Evolutionary conservation across 2,888 invertebrate species (phyloP).

Genomic region (Andrena trimmerana): DNA sequence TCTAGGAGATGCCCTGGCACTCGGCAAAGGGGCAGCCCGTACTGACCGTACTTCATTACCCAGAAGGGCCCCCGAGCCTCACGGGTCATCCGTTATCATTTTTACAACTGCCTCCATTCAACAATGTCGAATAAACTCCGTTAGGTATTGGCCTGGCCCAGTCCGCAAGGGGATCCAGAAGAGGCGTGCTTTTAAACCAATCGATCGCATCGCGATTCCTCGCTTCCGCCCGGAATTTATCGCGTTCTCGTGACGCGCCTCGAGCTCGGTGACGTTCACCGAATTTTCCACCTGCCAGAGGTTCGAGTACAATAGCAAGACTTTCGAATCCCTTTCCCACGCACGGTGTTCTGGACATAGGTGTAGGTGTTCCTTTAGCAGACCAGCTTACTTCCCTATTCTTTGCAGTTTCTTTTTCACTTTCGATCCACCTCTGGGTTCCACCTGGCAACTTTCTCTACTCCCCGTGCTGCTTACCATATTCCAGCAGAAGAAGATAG

Average conservation of each 20-base stretch:
- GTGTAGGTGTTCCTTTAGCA: no score
- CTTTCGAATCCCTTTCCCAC: background rate
- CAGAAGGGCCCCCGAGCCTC: constrained; percentile 81
- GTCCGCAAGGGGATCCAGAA: constrained; percentile 76
- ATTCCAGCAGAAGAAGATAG: no score
- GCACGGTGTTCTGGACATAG: no score
- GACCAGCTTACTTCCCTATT: no score
- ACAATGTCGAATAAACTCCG: constrained; percentile 85
- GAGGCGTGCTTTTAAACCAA: constrained; percentile 73
- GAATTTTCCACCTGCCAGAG: background rate
- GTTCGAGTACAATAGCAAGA: no score
- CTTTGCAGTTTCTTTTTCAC: no score
- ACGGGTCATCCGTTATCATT: constrained; percentile 85
- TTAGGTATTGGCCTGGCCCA: constrained; percentile 81
- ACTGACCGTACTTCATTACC: constrained; percentile 85
- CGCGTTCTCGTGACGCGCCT: constrained; percentile 35
- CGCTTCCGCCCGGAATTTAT: constrained; percentile 64
- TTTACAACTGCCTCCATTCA: constrained; percentile 85
- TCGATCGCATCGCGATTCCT: constrained; percentile 71
- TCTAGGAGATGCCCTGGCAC: constrained; percentile 73
- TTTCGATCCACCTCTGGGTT: background rate
- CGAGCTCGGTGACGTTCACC: constrained; percentile 28
- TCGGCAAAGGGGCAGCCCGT: constrained; percentile 74
- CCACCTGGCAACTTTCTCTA: no score
- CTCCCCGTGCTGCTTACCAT: no score